A percentile compares a stretch with the other conserved stretches of the same genome.
These are phyloP conservation scores for Keiferia lycopersicella DNA, from an alignment of 2,888 invertebrate species.

Conservation along the genomic window DNA sequence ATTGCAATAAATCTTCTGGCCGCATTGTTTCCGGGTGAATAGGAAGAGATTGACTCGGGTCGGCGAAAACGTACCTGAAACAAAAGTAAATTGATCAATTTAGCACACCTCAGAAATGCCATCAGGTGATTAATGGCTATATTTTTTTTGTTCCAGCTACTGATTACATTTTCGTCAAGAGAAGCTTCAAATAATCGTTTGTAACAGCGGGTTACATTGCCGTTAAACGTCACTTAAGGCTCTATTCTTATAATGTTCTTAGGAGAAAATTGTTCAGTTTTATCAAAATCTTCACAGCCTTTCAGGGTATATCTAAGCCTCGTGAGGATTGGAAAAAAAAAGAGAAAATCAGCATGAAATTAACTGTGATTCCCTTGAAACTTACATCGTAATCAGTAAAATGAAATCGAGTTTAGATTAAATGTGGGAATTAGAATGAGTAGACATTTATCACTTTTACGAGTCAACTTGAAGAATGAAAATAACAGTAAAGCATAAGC, in stretches of 20 bases:
- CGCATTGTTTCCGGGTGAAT: constrained; percentile 25
- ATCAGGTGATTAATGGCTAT: background rate
- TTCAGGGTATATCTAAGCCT: too few species aligned
- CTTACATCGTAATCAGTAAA: background rate
- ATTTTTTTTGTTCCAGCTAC: background rate
- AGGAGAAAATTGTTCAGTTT: too few species aligned
- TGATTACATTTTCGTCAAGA: background rate
- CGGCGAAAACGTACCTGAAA: constrained; percentile 30
- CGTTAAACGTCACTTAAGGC: too few species aligned
- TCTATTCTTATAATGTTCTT: too few species aligned
- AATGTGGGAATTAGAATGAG: background rate
- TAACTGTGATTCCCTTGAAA: background rate
- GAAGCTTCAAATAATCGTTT: too few species aligned
- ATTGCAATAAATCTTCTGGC: constrained; percentile 27
- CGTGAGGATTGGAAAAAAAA: too few species aligned
- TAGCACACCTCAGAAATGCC: background rate
- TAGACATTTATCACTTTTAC: background rate
- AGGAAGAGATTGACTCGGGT: constrained; percentile 17
- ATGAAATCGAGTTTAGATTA: background rate
- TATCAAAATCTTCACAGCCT: too few species aligned
- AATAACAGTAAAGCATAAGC: too few species aligned
- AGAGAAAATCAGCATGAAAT: background rate
- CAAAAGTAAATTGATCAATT: constrained; percentile 14
- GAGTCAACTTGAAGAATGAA: too few species aligned
- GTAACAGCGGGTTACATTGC: too few species aligned